Evolutionary conservation across 2,888 invertebrate genomes (phyloP), one percentile per base, ranked within the genome.

Genomic region (Scrobipalpa costella): DNA sequence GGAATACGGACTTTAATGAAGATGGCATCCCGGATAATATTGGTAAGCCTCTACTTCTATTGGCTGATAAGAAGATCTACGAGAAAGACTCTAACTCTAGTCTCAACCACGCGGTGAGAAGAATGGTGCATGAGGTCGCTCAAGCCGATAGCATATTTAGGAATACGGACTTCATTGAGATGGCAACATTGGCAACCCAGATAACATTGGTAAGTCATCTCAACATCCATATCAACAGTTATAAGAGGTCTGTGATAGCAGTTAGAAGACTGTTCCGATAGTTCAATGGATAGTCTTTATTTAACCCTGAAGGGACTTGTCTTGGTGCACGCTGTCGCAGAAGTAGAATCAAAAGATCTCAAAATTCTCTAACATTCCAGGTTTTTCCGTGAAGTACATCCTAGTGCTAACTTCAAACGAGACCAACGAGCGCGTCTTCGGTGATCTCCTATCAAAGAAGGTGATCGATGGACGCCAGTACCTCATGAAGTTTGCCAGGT

Each of bases 1-100:
- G 93, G 66, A 91, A 90, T 61, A 85, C 92, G 0, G 93, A 93
- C 69, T 93, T 93, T 65, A 86, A 93, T 68, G 88, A 89, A 50
- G 92, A 93, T 68, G 92, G 92, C 0, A 63, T 82, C 1, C 91
- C 93, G 2, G 93, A 93, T 77, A 93, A 93, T 73, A 91, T 93
- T 66, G 90, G 90, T 86, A 55, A 69, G 71, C 44, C n/a, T 50
- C 78, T 93, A 0, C 78, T 92, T 0, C 80, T 93, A 0, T 70
- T 92, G 15, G 87, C 92, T 34, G 93, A 93, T 64, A 84, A 86
- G 71, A 84, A 88, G 66, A 93, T 92, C 76, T 85, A 81, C 65
- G 83, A 81, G 40, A 83, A 81, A 63, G 86, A 92, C 19, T 92
- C 90, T 50, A 85, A 90, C 66, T 82, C 86, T 5, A 90, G 90